Evolutionary conservation across 37 sponge, comb jelly and placozoan species (phyloP), one percentile per base, ranked within the genome.

Genomic region (Halichondria panicea): DNA sequence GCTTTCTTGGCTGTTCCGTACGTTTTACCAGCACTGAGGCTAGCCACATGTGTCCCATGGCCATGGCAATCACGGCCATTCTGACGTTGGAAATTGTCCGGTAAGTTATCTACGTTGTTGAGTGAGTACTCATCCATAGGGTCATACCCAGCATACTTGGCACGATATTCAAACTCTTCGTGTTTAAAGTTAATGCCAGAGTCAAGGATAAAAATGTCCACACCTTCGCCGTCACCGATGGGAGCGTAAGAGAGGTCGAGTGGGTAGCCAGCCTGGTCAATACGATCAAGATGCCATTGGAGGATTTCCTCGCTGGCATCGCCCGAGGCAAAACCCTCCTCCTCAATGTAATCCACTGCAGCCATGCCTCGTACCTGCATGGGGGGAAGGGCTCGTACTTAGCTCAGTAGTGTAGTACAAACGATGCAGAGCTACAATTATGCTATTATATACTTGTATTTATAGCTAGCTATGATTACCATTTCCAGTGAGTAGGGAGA

Each of bases 31-130:
- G 79, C 92, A 60, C 75, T 56, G 11, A 91, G 50, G 54, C 83
- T 82, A 30, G 92, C 78, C 15, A 91, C 83, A 54, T 91, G 92
- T 0, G 92, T 91, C 1, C 92, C 92, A 63, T 91, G 92, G 7
- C 92, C 92, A 40, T 86, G 74, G 65, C 92, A 91, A 42, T 91
- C 92, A 11, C 57, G 18, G 0, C 92, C 92, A 15, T 46, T 36
- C 40, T 32, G 58, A 15, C 36, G 52, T 19, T 34, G 43, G 8
- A 11, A 15, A 15, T 12, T 9, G 36, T 54, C 2, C 15, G 9
- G 8, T 19, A 8, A 38, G 8, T 48, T n/a, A 18, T 43, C 24
- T 43, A 9, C 46, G 3, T 25, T 28, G 4, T 21, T 4, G 2
- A 38, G 43, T 3, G 58, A 30, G 38, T 74, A 56, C 2, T 77